Evolutionary conservation across 2,888 invertebrate genomes (phyloP), one percentile per base, ranked within the genome.

Genomic region (Watsonalla binaria): DNA sequence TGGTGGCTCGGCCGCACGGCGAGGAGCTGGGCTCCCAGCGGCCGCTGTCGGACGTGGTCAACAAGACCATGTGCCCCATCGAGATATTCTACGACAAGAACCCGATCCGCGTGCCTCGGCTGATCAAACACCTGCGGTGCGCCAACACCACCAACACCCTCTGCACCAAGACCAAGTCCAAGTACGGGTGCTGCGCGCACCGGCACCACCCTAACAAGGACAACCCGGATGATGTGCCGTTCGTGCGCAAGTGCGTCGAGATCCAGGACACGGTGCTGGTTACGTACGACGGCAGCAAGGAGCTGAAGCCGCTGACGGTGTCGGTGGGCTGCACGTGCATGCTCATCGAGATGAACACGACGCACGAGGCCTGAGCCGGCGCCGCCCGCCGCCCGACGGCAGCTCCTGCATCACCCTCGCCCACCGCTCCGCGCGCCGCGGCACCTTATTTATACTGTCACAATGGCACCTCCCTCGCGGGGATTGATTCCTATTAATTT

Each of bases 321-420:
- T 67, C 81, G 9, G 87, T 90, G 57, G 90, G 90, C 70, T 90
- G 90, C 84, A 68, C 81, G 46, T 90, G 90, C 79, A 77, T 87
- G 72, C 76, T 87, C 63, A 70, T 72, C 60, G 66, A 74, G 63
- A 63, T 64, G 55, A 61, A 72, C 51, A 34, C 14, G 46, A 77
- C 76, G 34, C 46, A 51, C 35, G 62, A 57, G 33, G 60, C 42
- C 5, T 11, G 42, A 5, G 9, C 42, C 5, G 67, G 59, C 52
- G 47, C 13, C 63, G 67, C 62, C 55, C 47, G 50, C 51, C 52
- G 52, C 51, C 47, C 49, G 6, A 46, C 45, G 6, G 46, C 49
- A 51, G 52, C 56, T 52, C 53, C 50, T 13, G 5, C 15, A 7
- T 46, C 42, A 34, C 55, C 53, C 39, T 51, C 33, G 54, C 55